Evolutionary conservation across 2,888 invertebrate species (phyloP).

Genomic region (Hirtodrosophila alboralis): DNA sequence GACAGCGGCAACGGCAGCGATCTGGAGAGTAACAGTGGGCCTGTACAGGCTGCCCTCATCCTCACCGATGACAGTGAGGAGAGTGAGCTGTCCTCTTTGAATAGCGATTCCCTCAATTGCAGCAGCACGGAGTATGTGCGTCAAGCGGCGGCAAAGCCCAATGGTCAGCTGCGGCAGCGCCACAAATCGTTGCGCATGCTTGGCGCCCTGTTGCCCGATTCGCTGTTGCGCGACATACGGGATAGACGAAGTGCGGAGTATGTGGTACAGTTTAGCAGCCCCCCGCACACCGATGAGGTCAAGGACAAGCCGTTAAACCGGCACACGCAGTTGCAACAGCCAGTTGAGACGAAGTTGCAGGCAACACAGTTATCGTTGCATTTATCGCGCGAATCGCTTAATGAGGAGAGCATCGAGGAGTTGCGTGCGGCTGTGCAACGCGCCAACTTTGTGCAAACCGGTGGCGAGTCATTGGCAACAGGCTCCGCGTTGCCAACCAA

Average conservation of each 20-base stretch:
- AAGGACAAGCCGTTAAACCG: slow-evolving; percentile 49
- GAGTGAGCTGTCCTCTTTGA: slow-evolving; percentile 88
- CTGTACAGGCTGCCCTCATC: slow-evolving; percentile 46
- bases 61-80: slow-evolving; percentile 86
- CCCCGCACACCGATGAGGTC: slow-evolving; percentile 30
- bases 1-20: slow-evolving; percentile 95
- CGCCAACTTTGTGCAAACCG: slow-evolving; percentile 73
- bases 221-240: slow-evolving; percentile 89
- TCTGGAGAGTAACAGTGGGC: slow-evolving; percentile 85
- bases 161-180: slow-evolving; percentile 72
- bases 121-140: slow-evolving; percentile 85
- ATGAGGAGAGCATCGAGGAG: slow-evolving; percentile 72
- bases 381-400: slow-evolving; percentile 63
- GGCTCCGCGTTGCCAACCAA: slow-evolving; percentile 10
- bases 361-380: slow-evolving; percentile 21
- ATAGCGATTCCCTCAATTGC: slow-evolving; percentile 92
- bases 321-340: background rate
- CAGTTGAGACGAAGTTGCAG: slow-evolving; percentile 3
- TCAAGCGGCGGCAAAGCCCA: slow-evolving; percentile 62
- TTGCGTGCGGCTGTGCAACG: slow-evolving; percentile 68
- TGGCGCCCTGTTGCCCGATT: slow-evolving; percentile 85
- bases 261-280: slow-evolving; percentile 60
- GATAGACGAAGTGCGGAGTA: slow-evolving; percentile 84
- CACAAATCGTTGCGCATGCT: slow-evolving; percentile 68
- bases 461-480: slow-evolving; percentile 46